phyloP scores from a whole-genome alignment of 2,113 vertebrate genomes.

The Manacus vitellinus region DNA sequence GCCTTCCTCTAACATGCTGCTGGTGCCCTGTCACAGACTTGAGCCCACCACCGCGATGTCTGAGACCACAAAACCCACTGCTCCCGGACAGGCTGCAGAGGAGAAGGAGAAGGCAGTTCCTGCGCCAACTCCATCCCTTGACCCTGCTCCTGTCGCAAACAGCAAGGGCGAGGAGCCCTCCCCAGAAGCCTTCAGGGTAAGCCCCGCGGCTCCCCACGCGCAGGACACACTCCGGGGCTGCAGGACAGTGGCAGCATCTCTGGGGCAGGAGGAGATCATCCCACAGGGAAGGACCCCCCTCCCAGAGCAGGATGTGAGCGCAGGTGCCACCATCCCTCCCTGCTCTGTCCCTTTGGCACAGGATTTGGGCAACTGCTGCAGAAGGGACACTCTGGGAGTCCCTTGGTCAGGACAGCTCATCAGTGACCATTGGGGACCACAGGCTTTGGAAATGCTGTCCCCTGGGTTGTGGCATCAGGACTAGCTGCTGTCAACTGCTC shows the following conservation, averaged over 20 bases:
- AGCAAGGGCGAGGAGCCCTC: conserved; percentile 83
- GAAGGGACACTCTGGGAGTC: not conserved
- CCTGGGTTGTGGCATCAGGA: not conserved
- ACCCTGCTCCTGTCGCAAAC: conserved; percentile 58
- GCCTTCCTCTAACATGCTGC: not conserved
- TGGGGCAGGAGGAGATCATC: not conserved
- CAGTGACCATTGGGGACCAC: not conserved
- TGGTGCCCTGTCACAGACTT: conserved; percentile 31
- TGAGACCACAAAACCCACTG: conserved; percentile 81
- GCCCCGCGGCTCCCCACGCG: not conserved
- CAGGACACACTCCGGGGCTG: rapidly evolving
- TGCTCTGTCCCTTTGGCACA: not conserved
- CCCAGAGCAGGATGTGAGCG: not conserved
- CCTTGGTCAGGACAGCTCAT: not conserved
- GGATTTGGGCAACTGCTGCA: not conserved
- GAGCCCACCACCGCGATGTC: conserved; percentile 81
- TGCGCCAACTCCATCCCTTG: not conserved
- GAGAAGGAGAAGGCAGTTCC: conserved; percentile 84
- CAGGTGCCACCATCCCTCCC: not conserved
- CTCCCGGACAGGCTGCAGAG: conserved; percentile 79
- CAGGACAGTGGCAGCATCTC: not conserved
- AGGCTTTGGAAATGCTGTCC: not conserved
- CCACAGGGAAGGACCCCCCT: not conserved
- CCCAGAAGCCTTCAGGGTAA: conserved; percentile 86
- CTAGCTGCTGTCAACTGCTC: not conserved